A percentile compares a stretch with the other conserved stretches of the same genome.
Evolutionary conservation across 2,113 vertebrate species (phyloP).

Genomic region (Rhipidura dahli): DNA sequence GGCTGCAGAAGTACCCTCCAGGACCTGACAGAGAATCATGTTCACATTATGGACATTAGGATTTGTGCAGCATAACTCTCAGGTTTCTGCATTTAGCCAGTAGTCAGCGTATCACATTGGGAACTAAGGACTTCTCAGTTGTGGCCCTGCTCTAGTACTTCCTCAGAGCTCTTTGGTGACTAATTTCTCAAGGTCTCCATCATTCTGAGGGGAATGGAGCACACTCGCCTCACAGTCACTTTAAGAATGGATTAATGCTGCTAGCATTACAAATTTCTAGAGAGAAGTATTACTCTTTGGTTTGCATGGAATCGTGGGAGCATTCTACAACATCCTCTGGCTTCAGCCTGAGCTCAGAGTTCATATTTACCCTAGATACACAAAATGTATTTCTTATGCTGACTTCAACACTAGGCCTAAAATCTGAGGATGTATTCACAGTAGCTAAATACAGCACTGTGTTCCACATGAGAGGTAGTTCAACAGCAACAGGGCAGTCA

Average conservation of each 20-base stretch:
- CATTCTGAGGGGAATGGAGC: neutral
- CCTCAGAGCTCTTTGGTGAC: neutral
- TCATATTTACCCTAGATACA: neutral
- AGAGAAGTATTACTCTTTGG: neutral
- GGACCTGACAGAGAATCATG: neutral
- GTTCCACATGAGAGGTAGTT: neutral
- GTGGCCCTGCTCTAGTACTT: neutral
- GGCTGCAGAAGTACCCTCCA: neutral
- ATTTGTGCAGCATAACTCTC: neutral
- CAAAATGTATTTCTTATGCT: neutral
- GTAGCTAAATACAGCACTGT: neutral
- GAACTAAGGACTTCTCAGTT: neutral
- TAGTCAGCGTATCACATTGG: neutral
- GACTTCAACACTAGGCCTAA: neutral
- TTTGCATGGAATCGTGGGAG: neutral
- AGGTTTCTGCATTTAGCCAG: neutral
- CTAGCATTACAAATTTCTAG: neutral
- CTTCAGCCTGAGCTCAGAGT: neutral
- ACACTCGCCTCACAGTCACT: neutral
- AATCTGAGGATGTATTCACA: neutral
- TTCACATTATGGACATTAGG: neutral
- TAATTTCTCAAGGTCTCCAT: neutral
- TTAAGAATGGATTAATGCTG: neutral
- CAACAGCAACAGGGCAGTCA: accelerated
- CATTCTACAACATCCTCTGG: neutral